A percentile compares a stretch with the other conserved stretches of the same genome.
phyloP scores from a whole-genome alignment of 2,888 invertebrate genomes.

The Choreutis nemorana region DNA sequence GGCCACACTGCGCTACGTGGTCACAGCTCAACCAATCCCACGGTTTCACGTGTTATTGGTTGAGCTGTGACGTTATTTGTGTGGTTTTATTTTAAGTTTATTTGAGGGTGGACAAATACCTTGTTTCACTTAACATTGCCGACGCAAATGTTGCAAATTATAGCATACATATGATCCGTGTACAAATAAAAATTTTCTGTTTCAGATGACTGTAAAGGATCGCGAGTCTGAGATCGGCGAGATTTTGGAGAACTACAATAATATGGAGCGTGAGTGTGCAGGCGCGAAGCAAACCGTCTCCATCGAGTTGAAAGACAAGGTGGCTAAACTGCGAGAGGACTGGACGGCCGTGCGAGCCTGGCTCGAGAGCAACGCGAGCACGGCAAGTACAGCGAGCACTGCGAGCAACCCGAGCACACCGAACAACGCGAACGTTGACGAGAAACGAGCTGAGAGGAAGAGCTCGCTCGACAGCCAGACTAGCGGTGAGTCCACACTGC shows the following conservation, averaged over 20 bases:
- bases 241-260: conserved; percentile 70
- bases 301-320: conserved; percentile 40
- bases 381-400: neutral
- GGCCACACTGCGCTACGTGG: no score
- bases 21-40: no score
- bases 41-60: no score
- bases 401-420: conserved; percentile 1
- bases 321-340: conserved; percentile 55
- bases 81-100: no score
- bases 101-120: no score
- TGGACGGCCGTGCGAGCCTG: conserved; percentile 35
- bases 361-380: conserved; percentile 5
- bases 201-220: conserved; percentile 51
- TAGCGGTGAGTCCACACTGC: conserved; percentile 24
- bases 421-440: conserved; percentile 5
- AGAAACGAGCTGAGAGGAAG: conserved; percentile 9
- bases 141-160: no score
- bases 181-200: no score
- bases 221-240: conserved; percentile 69
- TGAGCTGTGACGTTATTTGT: no score
- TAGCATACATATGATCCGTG: no score
- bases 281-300: conserved; percentile 32
- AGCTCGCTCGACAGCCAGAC: conserved; percentile 18
- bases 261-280: conserved; percentile 62
- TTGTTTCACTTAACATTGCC: no score